These are phyloP conservation scores for Dasysyrphus albostriatus DNA, from an alignment of 2,888 invertebrate species.

Conservation along the genomic window DNA sequence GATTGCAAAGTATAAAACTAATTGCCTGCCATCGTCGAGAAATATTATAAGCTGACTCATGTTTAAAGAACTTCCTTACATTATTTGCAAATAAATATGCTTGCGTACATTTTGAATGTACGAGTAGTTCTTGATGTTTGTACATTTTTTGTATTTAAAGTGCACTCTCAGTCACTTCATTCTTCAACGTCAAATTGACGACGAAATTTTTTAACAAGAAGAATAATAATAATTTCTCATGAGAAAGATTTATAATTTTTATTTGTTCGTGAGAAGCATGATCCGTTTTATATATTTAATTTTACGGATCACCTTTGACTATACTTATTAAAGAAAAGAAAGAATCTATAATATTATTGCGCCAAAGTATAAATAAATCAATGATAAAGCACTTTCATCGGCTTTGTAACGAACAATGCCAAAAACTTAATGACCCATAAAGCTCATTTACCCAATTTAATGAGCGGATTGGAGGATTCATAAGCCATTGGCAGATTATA, in stretches of 20 bases:
- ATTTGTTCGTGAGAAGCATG: too few species aligned
- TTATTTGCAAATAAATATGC: neutral
- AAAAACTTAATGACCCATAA: conserved; percentile 73
- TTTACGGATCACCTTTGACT: neutral
- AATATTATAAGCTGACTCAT: too few species aligned
- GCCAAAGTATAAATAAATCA: neutral
- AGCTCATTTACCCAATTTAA: conserved; percentile 70
- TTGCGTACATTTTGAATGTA: too few species aligned
- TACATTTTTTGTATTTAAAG: too few species aligned
- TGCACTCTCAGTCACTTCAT: too few species aligned
- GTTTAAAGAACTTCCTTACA: neutral
- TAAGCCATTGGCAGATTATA: conserved; percentile 67
- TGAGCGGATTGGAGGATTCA: conserved; percentile 63
- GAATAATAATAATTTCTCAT: too few species aligned
- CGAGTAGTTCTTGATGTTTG: too few species aligned
- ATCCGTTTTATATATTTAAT: neutral
- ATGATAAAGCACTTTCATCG: neutral
- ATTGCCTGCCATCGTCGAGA: conserved; percentile 23
- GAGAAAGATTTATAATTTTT: too few species aligned
- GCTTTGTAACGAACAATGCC: conserved; percentile 10
- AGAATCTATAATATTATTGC: conserved; percentile 47
- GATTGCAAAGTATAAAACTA: conserved; percentile 47
- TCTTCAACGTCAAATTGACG: too few species aligned
- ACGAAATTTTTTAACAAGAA: too few species aligned
- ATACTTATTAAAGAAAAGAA: conserved; percentile 67